Base-by-base conservation (phyloP, 2,113 vertebrate genomes). In the Glareola pratincola region DNA sequence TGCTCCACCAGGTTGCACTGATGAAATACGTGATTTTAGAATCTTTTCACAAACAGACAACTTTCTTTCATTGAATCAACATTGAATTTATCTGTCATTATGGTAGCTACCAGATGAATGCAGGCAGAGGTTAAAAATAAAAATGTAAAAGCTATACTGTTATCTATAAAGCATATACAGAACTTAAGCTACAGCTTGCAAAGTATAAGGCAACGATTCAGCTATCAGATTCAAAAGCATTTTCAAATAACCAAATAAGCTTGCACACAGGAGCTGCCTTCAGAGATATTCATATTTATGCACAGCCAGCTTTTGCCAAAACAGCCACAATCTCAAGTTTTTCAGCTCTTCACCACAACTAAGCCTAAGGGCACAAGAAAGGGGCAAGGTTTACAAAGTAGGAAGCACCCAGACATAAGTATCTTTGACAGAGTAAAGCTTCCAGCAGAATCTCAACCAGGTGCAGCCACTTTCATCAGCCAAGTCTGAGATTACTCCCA, bases 381-480 rank as follows among this genome's bases (percentile, higher is more conserved):
- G 29, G 26, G n/a, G 26, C 0, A 7, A 87, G 56, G 57, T 32
- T 95, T 85, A 64, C 34, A 64, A 88, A 89, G 69, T 56, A 67
- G 48, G 57, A 81, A 92, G 92, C 62, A 84, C 80, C 73, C 64
- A 71, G 66, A 78, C 57, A 16, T 48, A 79, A 95, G 76, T 74
- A 75, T 80, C 59, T 97, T 64, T 89, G 77, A 90, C 80, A 87
- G 79, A 94, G 62, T 41, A 87, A 85, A 95, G 69, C 84, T 94
- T 96, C 92, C 84, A 97, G 69, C 45, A 91, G 86, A 75, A 96
- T 89, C 89, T 94, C 56, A 94, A 87, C 79, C 86, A 97, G 91
- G 95, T 94, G 89, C 96, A 95, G 94, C 64, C 77, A 96, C 86
- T 95, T 76, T 90, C 94, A 95, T 91, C 89, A 96, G 84, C 91